A percentile compares a stretch with the other conserved stretches of the same genome.
phyloP scores from a whole-genome alignment of 2,797 vertebrate species.

The Leptoclinus maculatus region DNA sequence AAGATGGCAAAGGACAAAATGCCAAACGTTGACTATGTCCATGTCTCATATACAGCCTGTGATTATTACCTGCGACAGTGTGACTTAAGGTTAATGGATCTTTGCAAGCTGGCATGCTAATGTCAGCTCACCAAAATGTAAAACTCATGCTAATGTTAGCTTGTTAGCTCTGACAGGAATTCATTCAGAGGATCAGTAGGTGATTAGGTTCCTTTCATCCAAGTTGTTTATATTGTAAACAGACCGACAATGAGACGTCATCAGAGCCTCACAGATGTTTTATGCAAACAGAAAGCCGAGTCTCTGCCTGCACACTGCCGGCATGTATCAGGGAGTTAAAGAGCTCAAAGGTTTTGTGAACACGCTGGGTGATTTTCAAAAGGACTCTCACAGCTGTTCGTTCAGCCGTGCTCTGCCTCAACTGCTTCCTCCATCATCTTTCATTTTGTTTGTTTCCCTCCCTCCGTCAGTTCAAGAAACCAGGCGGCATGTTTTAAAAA shows the following conservation, averaged over 20 bases:
- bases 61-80: too few species aligned
- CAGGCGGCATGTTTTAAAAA: neutral
- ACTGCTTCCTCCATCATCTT: slow-evolving; percentile 1
- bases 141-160: neutral
- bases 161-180: neutral
- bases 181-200: neutral
- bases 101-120: too few species aligned
- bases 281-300: neutral
- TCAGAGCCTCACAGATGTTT: neutral
- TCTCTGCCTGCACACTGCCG: neutral
- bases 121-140: neutral
- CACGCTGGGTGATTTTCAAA: neutral
- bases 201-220: neutral
- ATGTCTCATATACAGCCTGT: too few species aligned
- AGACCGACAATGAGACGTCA: neutral
- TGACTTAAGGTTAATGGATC: too few species aligned
- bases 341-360: neutral
- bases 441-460: neutral
- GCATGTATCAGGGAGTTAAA: neutral
- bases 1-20: too few species aligned
- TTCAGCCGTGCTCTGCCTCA: neutral
- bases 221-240: too few species aligned
- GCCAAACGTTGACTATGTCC: too few species aligned
- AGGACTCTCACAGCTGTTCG: neutral
- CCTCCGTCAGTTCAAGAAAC: neutral